Conservation (phyloP, 2,797 vertebrate species). For the Silurus lanzhouensis region DNA sequence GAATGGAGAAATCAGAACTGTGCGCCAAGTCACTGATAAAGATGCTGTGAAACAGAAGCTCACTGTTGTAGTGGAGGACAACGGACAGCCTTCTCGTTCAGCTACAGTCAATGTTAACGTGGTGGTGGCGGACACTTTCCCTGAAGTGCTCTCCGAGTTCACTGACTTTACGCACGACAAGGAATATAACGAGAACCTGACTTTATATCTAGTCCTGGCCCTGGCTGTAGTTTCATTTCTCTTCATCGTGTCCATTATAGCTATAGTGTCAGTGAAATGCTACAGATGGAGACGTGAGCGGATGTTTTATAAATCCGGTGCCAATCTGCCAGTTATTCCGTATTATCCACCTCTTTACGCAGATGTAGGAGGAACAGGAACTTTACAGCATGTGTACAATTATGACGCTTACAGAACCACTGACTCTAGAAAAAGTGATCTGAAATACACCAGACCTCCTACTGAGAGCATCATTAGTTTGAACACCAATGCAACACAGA, state of each 20-base stretch:
- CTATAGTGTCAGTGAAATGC: constrained; percentile 57
- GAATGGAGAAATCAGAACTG: no score
- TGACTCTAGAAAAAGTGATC: constrained; percentile 33
- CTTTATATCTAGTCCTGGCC: constrained; percentile 30
- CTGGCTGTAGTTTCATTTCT: constrained; percentile 37
- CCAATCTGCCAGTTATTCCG: constrained; percentile 59
- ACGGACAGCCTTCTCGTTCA: constrained; percentile 67
- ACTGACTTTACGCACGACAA: no score
- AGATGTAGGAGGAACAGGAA: constrained; percentile 23
- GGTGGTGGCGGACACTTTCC: constrained; percentile 59
- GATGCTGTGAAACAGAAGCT: constrained; percentile 43
- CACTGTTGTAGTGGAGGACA: constrained; percentile 30
- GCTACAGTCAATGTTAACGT: constrained; percentile 66
- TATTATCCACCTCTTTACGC: constrained; percentile 52
- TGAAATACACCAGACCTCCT: constrained; percentile 51
- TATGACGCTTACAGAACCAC: constrained; percentile 30
- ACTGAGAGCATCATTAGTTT: constrained; percentile 39
- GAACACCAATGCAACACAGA: constrained; percentile 19
- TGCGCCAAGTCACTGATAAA: no score
- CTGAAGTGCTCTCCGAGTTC: not conserved
- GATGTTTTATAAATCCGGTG: constrained; percentile 50
- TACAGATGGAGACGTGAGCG: constrained; percentile 37
- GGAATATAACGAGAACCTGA: not conserved
- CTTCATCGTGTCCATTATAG: constrained; percentile 54
- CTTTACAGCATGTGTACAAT: constrained; percentile 39